These are phyloP conservation scores for Drosophila nigricruria DNA, from an alignment of 2,888 invertebrate genomes.

Conservation along the genomic window DNA sequence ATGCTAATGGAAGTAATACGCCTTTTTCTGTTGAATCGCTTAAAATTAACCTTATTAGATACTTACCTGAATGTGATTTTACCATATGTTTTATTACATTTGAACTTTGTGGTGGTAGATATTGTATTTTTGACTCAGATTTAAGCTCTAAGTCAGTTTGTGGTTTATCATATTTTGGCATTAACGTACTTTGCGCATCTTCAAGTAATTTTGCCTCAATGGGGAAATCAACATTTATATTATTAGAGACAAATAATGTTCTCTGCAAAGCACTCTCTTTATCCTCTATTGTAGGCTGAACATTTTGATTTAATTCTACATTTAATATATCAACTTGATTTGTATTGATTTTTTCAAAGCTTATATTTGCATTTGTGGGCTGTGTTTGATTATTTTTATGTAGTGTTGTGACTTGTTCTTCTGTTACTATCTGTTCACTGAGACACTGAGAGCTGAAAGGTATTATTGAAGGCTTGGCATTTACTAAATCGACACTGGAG, in stretches of 20 bases:
- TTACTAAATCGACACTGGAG: constrained; percentile 21
- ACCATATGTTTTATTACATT: constrained; percentile 50
- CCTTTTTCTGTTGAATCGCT: constrained; percentile 74
- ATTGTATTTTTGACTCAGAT: constrained; percentile 29
- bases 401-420: constrained; percentile 61
- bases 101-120: constrained; percentile 17
- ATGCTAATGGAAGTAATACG: constrained; percentile 82
- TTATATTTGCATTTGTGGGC: constrained; percentile 38
- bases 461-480: constrained; percentile 49
- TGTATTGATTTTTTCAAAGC: constrained; percentile 37
- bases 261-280: constrained; percentile 35
- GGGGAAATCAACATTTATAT: constrained; percentile 11
- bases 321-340: constrained; percentile 36
- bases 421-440: constrained; percentile 65
- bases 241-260: constrained; percentile 30
- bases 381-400: constrained; percentile 39
- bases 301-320: constrained; percentile 8
- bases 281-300: constrained; percentile 21
- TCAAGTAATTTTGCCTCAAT: constrained; percentile 18
- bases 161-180: constrained; percentile 20
- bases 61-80: constrained; percentile 55
- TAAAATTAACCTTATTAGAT: constrained; percentile 45
- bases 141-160: constrained; percentile 20
- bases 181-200: constrained; percentile 5
- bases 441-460: constrained; percentile 75